Percentiles rank a stretch among this genome's conserved stretches.
These are phyloP conservation scores for Parapsyche elsis DNA, from an alignment of 1,140 invertebrate genomes.

Conservation along the genomic window DNA sequence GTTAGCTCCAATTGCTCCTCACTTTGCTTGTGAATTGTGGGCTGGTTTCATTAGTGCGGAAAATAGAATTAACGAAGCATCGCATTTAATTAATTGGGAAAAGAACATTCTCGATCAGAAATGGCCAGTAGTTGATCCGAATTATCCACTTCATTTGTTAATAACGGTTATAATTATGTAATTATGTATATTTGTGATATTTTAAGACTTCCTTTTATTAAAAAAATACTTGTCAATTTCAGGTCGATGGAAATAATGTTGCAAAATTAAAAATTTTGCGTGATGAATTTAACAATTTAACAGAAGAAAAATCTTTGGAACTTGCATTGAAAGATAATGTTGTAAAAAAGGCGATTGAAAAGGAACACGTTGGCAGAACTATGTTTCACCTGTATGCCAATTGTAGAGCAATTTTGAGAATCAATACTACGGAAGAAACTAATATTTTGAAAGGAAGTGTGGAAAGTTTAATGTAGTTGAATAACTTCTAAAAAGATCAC, in stretches of 20 bases:
- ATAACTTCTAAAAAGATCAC: too few species aligned
- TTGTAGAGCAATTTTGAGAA: slow-evolving; percentile 41
- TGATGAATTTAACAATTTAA: slow-evolving; percentile 66
- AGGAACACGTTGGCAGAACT: slow-evolving; percentile 9
- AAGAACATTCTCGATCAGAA: slow-evolving; percentile 75
- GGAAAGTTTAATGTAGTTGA: too few species aligned
- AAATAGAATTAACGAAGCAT: slow-evolving; percentile 65
- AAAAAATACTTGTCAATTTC: slow-evolving; percentile 54
- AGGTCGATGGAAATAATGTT: slow-evolving; percentile 70
- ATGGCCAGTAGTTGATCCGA: slow-evolving; percentile 85
- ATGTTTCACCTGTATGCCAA: slow-evolving; percentile 42
- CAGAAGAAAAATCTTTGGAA: slow-evolving; percentile 67
- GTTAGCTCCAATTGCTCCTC: slow-evolving; percentile 86
- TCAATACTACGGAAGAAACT: not conserved
- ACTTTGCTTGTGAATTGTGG: slow-evolving; percentile 93
- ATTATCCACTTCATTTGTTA: slow-evolving; percentile 75
- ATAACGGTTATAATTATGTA: slow-evolving; percentile 69
- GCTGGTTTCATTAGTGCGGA: slow-evolving; percentile 75
- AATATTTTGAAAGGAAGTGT: not conserved
- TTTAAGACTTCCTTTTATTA: not conserved
- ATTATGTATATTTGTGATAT: slow-evolving; percentile 31
- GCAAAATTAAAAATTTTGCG: slow-evolving; percentile 67
- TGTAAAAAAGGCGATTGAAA: slow-evolving; percentile 57
- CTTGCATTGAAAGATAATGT: slow-evolving; percentile 65
- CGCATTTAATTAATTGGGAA: slow-evolving; percentile 70